Evolutionary conservation across 2,113 vertebrate genomes (phyloP).

Genomic region (Xyrauchen texanus): DNA sequence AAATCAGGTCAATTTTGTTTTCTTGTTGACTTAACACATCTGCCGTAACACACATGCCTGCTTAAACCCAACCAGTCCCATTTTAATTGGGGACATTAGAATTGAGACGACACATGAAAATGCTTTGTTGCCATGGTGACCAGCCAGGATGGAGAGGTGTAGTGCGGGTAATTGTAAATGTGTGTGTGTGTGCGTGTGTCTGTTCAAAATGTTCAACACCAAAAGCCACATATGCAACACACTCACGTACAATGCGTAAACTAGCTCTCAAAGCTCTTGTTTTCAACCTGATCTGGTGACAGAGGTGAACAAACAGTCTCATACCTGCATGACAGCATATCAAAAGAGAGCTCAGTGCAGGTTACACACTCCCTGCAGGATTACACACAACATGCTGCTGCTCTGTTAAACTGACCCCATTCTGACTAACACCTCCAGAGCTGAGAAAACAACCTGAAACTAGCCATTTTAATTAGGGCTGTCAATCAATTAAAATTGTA

Average conservation of each 20-base stretch:
- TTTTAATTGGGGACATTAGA: slow-evolving; percentile 70
- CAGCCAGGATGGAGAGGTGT: slow-evolving; percentile 51
- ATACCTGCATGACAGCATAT: slow-evolving; percentile 14
- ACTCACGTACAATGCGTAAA: slow-evolving; percentile 1
- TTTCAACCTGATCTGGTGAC: background rate
- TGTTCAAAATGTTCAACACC: background rate
- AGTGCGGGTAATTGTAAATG: slow-evolving; percentile 38
- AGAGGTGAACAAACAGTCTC: slow-evolving; percentile 7
- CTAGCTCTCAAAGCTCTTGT: slow-evolving; percentile 20
- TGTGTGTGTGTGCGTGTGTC: slow-evolving; percentile 12
- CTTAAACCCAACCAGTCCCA: slow-evolving; percentile 61
- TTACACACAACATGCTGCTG: slow-evolving; percentile 18
- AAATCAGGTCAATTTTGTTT: no score
- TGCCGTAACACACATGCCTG: slow-evolving; percentile 17
- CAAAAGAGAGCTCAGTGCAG: background rate
- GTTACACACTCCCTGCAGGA: slow-evolving; percentile 18
- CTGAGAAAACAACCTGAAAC: slow-evolving; percentile 17
- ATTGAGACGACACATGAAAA: slow-evolving; percentile 59
- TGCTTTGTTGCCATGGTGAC: slow-evolving; percentile 59
- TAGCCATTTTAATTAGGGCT: background rate
- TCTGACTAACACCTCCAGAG: slow-evolving; percentile 26
- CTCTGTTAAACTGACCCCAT: slow-evolving; percentile 44
- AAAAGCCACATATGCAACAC: background rate
- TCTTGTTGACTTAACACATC: background rate
- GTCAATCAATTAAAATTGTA: no score